Evolutionary conservation across 2,797 vertebrate species (phyloP).

Genomic region (Molossus molossus): DNA sequence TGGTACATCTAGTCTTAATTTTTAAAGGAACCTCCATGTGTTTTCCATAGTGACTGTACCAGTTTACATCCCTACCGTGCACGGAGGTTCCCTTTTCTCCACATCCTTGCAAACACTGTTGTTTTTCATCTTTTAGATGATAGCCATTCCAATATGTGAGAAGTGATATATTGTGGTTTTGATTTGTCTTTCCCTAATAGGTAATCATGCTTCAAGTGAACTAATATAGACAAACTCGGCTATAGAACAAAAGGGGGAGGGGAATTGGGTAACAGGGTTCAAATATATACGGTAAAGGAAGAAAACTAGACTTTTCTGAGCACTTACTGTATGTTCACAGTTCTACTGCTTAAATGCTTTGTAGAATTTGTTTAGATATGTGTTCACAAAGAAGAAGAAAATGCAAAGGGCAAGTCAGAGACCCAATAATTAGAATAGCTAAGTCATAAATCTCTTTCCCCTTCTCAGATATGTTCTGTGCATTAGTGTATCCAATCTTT

Average conservation of each 20-base stretch:
- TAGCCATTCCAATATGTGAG: not conserved
- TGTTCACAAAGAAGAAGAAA: constrained; percentile 4
- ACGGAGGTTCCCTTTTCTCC: not conserved
- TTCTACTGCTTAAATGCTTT: constrained; percentile 12
- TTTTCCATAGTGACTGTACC: not conserved
- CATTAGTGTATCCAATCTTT: constrained; percentile 28
- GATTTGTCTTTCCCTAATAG: not conserved
- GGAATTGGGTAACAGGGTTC: not conserved
- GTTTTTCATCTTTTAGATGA: not conserved
- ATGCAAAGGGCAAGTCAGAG: not conserved
- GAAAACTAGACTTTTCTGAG: not conserved
- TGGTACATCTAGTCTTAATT: not conserved
- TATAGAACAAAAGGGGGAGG: not conserved
- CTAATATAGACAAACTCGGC: not conserved
- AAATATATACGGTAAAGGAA: no score
- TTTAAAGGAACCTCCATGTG: not conserved
- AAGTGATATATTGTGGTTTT: not conserved
- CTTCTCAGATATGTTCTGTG: constrained; percentile 51
- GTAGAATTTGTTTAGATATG: constrained; percentile 2
- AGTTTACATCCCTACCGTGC: not conserved
- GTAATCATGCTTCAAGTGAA: not conserved
- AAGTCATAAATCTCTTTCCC: constrained; percentile 32
- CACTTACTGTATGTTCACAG: not conserved
- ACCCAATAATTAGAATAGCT: constrained; percentile 12
- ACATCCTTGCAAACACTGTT: not conserved